Evolutionary conservation across 1,140 invertebrate species (phyloP).

Genomic region (Brachionus plicatilis): DNA sequence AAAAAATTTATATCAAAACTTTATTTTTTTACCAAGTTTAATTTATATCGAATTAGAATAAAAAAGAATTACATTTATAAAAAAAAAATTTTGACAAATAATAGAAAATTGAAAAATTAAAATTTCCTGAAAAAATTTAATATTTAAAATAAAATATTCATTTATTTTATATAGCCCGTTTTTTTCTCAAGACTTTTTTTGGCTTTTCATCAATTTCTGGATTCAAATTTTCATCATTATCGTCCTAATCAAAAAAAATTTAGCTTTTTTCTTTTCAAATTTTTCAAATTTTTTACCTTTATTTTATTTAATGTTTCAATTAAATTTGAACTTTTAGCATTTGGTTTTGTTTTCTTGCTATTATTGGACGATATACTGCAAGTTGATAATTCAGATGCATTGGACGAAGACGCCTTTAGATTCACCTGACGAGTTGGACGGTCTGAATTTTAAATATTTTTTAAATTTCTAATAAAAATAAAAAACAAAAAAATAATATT

Average conservation of each 20-base stretch:
- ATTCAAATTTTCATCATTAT: constrained; percentile 11
- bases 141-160: not conserved
- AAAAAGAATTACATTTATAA: not conserved
- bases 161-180: not conserved
- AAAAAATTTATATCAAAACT: too few relatives aligned
- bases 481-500: not conserved
- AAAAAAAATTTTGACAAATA: not conserved
- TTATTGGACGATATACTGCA: not conserved
- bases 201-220: not conserved
- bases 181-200: constrained; percentile 24
- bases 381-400: constrained; percentile 17
- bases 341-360: not conserved
- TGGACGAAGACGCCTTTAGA: not conserved
- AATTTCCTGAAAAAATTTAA: not conserved
- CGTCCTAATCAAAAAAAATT: not conserved
- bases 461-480: not conserved
- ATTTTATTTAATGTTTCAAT: constrained; percentile 29
- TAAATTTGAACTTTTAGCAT: not conserved
- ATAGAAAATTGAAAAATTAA: not conserved
- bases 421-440: constrained; percentile 22
- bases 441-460: not conserved
- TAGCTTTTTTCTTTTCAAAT: not conserved
- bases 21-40: too few relatives aligned
- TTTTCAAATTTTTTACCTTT: not conserved
- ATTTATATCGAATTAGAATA: not conserved